A percentile compares a stretch with the other conserved stretches of the same genome.
phyloP scores from a whole-genome alignment of 2,888 invertebrate species.

The Anagyrus pseudococci region DNA sequence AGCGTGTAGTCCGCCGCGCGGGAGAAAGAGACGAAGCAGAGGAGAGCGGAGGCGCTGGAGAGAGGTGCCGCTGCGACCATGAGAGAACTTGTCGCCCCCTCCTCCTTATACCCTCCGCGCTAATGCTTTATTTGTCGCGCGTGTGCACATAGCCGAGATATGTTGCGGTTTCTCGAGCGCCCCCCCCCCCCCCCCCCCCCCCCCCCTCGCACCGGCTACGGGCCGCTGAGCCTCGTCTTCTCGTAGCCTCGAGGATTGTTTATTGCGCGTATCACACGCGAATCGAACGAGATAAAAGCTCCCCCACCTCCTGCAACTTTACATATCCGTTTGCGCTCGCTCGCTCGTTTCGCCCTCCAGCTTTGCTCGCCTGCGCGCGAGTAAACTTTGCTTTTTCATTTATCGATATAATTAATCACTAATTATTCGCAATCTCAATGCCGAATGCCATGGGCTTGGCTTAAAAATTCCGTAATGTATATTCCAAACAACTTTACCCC shows the following conservation, averaged over 20 bases:
- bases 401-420: conserved; percentile 37
- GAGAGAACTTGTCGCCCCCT: conserved; percentile 61
- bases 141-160: conserved; percentile 44
- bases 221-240: conserved; percentile 54
- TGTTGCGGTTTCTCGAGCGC: too few species aligned
- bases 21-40: not conserved
- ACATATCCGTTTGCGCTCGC: conserved; percentile 38
- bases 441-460: too few species aligned
- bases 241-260: conserved; percentile 53
- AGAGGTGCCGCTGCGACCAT: too few species aligned
- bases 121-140: conserved; percentile 62
- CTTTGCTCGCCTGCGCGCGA: conserved; percentile 6
- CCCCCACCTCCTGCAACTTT: conserved; percentile 43
- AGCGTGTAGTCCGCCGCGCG: not conserved
- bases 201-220: conserved; percentile 48
- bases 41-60: conserved; percentile 44
- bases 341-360: conserved; percentile 32
- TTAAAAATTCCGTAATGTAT: too few species aligned
- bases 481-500: too few species aligned
- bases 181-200: too few species aligned
- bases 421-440: conserved; percentile 23
- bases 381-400: conserved; percentile 31
- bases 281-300: conserved; percentile 59
- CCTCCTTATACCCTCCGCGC: too few species aligned
- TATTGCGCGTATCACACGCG: conserved; percentile 60